These are phyloP conservation scores for Yponomeuta malinellus DNA, from an alignment of 2,888 invertebrate genomes.

Conservation along the genomic window DNA sequence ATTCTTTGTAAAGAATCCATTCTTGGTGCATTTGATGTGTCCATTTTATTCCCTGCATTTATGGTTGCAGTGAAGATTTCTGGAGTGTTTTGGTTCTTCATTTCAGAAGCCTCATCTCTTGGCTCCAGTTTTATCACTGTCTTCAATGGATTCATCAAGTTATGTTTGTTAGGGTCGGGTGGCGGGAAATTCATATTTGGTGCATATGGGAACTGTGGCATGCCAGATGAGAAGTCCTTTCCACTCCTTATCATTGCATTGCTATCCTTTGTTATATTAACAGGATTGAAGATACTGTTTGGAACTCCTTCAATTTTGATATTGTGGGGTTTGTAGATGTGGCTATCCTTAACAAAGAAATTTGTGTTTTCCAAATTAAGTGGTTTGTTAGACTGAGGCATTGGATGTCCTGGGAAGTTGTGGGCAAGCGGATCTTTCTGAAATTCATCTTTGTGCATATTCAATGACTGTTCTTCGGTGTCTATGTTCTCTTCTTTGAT, in stretches of 20 bases:
- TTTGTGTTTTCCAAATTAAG: slow-evolving; percentile 66
- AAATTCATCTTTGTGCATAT: slow-evolving; percentile 64
- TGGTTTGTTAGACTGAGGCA: slow-evolving; percentile 57
- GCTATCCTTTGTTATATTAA: slow-evolving; percentile 62
- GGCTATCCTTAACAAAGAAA: slow-evolving; percentile 66
- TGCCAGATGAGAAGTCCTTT: slow-evolving; percentile 57
- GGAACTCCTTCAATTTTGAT: slow-evolving; percentile 66
- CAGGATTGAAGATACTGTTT: slow-evolving; percentile 60
- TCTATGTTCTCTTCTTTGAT: slow-evolving; percentile 68
- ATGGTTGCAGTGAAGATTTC: slow-evolving; percentile 72
- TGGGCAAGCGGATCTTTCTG: slow-evolving; percentile 66
- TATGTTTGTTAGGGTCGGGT: slow-evolving; percentile 60
- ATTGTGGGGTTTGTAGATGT: slow-evolving; percentile 62
- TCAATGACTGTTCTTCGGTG: slow-evolving; percentile 57
- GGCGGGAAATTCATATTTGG: slow-evolving; percentile 54
- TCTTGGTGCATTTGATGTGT: slow-evolving; percentile 59
- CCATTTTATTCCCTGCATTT: slow-evolving; percentile 58
- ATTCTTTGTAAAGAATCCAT: slow-evolving; percentile 62
- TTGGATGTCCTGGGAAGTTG: slow-evolving; percentile 53
- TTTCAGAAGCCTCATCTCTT: slow-evolving; percentile 62
- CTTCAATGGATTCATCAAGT: slow-evolving; percentile 64
- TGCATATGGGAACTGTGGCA: slow-evolving; percentile 60
- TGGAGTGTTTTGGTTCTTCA: slow-evolving; percentile 65
- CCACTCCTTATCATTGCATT: slow-evolving; percentile 61
- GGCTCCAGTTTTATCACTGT: slow-evolving; percentile 71